Conservation (phyloP, 2,797 vertebrate species). For the Sebastes wilsoni region DNA sequence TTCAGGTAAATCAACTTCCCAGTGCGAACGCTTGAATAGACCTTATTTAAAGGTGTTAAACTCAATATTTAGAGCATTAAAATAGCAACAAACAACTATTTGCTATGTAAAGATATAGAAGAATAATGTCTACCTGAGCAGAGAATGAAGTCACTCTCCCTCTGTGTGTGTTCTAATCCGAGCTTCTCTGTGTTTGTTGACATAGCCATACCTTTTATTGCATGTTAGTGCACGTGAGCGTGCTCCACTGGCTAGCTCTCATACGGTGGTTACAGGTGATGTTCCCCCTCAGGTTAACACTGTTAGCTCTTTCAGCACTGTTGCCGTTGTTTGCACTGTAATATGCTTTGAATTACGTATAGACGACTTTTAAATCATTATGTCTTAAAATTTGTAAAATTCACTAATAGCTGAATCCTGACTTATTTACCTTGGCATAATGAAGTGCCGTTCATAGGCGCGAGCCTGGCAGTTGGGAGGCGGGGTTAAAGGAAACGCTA, state of each 20-base stretch:
- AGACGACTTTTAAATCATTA: background rate
- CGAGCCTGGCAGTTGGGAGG: background rate
- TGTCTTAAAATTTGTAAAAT: background rate
- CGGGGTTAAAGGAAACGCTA: background rate
- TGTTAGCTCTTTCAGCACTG: too few species aligned
- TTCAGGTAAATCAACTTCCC: background rate
- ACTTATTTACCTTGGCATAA: background rate
- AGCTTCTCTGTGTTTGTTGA: background rate
- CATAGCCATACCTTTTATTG: background rate
- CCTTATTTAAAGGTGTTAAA: background rate
- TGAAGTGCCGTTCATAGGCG: background rate
- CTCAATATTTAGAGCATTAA: background rate
- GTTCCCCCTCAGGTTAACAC: too few species aligned
- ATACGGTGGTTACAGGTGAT: background rate
- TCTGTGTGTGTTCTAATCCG: background rate
- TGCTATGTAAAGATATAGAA: background rate
- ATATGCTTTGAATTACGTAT: background rate
- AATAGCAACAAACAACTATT: background rate
- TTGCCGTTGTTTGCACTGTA: background rate
- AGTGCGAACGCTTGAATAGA: background rate
- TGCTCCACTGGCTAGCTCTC: background rate
- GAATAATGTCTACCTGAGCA: too few species aligned
- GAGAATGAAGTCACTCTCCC: background rate
- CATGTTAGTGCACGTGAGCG: too few species aligned
- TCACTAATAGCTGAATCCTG: background rate